phyloP scores from a whole-genome alignment of 2,797 vertebrate species.

The Chloroceryle inda region DNA sequence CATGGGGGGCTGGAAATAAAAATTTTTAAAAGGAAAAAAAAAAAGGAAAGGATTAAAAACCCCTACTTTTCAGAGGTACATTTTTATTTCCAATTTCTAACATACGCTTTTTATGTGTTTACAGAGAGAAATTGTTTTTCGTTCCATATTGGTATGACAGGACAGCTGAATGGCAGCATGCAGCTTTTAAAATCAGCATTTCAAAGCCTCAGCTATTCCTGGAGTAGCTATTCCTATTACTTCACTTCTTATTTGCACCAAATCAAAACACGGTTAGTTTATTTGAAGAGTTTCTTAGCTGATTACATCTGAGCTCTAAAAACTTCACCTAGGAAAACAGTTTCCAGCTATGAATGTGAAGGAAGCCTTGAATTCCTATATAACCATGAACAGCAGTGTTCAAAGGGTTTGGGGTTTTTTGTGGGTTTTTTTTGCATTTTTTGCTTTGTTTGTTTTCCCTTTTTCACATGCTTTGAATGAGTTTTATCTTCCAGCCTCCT shows the following conservation, averaged over 20 bases:
- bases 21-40: not conserved
- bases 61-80: not conserved
- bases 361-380: conserved; percentile 24
- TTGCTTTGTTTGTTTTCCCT: not conserved
- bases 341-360: conserved; percentile 11
- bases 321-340: conserved; percentile 46
- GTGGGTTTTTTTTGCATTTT: not conserved
- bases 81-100: not conserved
- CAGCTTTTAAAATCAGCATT: conserved; percentile 51
- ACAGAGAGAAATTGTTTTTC: not conserved
- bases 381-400: conserved; percentile 26
- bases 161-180: conserved; percentile 23
- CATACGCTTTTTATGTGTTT: not conserved
- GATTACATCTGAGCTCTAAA: conserved; percentile 58
- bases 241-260: conserved; percentile 49
- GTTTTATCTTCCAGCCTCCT: not conserved
- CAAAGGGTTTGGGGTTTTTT: not conserved
- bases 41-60: fast-evolving
- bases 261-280: conserved; percentile 24
- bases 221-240: conserved; percentile 59
- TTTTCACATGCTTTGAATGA: not conserved
- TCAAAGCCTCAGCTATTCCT: conserved; percentile 65
- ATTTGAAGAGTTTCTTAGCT: conserved; percentile 65
- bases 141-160: not conserved
- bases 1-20: fast-evolving